Base-by-base conservation (phyloP, 2,113 vertebrate genomes). In the Indicator maculatus region DNA sequence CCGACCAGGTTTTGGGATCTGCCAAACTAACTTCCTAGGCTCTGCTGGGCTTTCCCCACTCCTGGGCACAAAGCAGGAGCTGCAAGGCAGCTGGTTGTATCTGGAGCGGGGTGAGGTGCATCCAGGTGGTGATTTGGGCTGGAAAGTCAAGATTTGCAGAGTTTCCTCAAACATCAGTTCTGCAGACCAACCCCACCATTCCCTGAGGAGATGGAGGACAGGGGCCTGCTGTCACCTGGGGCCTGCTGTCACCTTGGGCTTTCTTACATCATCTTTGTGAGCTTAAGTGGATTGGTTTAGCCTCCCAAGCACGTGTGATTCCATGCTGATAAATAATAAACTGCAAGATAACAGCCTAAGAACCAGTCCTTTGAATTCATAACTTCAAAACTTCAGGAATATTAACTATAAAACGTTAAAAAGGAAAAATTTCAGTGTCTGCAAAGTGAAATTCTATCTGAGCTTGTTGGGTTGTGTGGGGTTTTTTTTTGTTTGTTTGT, bases 41-140 rank as follows among this genome's bases (percentile, higher is more conserved):
- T 84, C 36, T 39, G 19, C 55, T 58, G 72, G 27, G 64, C 4
- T 39, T 16, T 24, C 36, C 18, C 16, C 61, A 52, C 8, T 50
- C 31, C 1, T 0, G 8, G 56, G 41, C 7, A 3, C 19, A 3
- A 59, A 58, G 66, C 67, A 83, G 18, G 20, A 66, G 26, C 71
- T n/a, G n/a, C 59, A 30, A 12, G 1, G 0, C 12, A 4, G 1
- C 9, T 59, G 61, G 52, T 8, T 63, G 28, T 11, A 3, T 20
- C 38, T 78, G 44, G n/a, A 15, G 5, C 0, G 0, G n/a, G 12
- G 17, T 17, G 65, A 56, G 82, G 10, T 11, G 36, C 47, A 41
- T 9, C 61, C 74, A 26, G 78, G n/a, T 5, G 81, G 8, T 27
- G 31, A 18, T 61, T 72, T n/a, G 50, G 70, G 83, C 41, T 77